Evolutionary conservation across 2,113 vertebrate genomes (phyloP), one percentile per base, ranked within the genome.

Genomic region (Archocentrus centrarchus): DNA sequence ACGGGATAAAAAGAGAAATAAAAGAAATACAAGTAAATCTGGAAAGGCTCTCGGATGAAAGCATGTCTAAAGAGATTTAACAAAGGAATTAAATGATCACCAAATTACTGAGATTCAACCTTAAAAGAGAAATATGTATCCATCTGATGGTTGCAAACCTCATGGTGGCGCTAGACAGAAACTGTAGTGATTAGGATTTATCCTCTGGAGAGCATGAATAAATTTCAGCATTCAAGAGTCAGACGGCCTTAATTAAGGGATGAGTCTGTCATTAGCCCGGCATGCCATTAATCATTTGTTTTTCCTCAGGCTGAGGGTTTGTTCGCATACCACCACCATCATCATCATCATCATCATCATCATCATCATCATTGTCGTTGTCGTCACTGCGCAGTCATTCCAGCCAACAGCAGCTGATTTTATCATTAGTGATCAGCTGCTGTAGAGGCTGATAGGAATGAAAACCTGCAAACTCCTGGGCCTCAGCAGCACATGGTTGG

Each of bases 381-480:
- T 4, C 61, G 1, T 44, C 86, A 35, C 55, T n/a, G n/a, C 58
- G 27, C 32, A 73, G 39, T 82, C 82, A 79, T 73, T 87, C 81
- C 77, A 44, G 68, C 58, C 17, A 77, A 75, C 75, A 87, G 86
- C 89, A 90, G 85, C 91, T 91, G 92, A 92, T 82, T 85, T 88
- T 85, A 91, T 86, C 91, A 79, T 87, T 70, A 88, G 77, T 55
- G 83, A 92, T 91, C 91, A 91, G 87, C 89, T 90, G 91, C 87
- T 86, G 75, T 76, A 10, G 68, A 83, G 86, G 86, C 80, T 44
- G 80, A 87, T 24, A 78, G 87, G 58, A 93, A 88, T 80, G 87
- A 90, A 90, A 90, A 90, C 83, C 92, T 87, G 87, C 89, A 73
- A 30, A 89, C 77, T 91, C 68, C 30, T 87, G 79, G 86, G 91